These are phyloP conservation scores for Channallabes apus DNA, from an alignment of 2,797 vertebrate genomes.

Conservation along the genomic window DNA sequence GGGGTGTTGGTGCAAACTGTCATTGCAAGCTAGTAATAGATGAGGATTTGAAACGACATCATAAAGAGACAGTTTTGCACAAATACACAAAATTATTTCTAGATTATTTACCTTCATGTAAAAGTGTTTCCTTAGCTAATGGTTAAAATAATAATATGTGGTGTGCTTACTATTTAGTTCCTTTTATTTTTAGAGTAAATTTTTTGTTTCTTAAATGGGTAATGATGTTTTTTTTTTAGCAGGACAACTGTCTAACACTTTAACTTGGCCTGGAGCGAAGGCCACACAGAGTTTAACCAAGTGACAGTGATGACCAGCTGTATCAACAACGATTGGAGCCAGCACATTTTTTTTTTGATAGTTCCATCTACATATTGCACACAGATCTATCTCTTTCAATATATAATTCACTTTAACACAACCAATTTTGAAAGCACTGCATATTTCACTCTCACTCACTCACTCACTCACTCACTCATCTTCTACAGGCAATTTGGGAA, in stretches of 20 bases:
- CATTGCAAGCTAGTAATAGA: neutral
- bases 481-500: no score
- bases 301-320: slow-evolving; percentile 46
- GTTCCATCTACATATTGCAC: neutral
- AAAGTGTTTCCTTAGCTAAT: neutral
- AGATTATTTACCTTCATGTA: neutral
- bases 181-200: neutral
- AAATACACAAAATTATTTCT: neutral
- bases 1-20: neutral
- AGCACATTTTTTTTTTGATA: neutral
- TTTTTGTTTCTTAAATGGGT: neutral
- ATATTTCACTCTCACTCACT: no score
- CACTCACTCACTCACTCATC: no score
- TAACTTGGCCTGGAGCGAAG: neutral
- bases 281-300: slow-evolving; percentile 31
- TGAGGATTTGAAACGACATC: neutral
- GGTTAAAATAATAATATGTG: neutral
- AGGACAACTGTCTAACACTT: slow-evolving; percentile 22
- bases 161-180: neutral
- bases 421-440: neutral
- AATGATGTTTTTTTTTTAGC: slow-evolving; percentile 25
- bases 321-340: slow-evolving; percentile 26
- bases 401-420: neutral
- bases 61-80: neutral
- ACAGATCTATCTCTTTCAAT: neutral